Evolutionary conservation across 2,888 invertebrate genomes (phyloP), one percentile per base, ranked within the genome.

Genomic region (Agrochola lota): DNA sequence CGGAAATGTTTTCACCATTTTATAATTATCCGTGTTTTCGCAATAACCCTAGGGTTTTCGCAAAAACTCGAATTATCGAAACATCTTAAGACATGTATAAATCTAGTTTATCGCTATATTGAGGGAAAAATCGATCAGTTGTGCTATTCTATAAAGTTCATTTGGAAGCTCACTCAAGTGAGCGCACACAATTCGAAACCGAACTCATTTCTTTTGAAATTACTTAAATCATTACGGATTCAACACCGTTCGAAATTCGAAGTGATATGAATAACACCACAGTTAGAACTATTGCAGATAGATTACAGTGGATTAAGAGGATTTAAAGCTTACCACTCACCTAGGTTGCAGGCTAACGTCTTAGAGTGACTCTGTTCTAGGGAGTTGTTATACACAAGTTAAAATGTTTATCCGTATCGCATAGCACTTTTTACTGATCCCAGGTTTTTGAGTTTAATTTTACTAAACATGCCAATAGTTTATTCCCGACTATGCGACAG

Each of bases 251-350:
- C 17, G 52, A 69, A 69, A 26, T 30, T 75, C 62, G 30, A 43
- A 43, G 6, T 43, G 30, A 62, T 30, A 8, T 59, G 15, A 46
- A 46, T 46, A 15, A 15, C 4, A 59, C 26, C 15, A 59, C 26
- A 5, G 23, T 40, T 20, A 17, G n/a, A 57, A 55, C 62, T n/a
- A 7, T 63, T 64, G 3, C 23, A 30, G 17, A 55, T 52, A 30
- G 9, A 62, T 12, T 35, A 78, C 43, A 69, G 20, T 52, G 8
- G 35, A 46, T 69, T 79, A 40, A 49, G 26, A 71, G 40, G 71
- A 79, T 78, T 79, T 57, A 30, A 40, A 17, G 40, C 71, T 78
- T 63, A 80, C 26, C 46, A 49, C 71, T 78, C 46, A 63, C 35
- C 35, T 70, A 78, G 79, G 69, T 69, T 77, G 35, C 2, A 17